A percentile compares a stretch with the other conserved stretches of the same genome.
Evolutionary conservation across 1,140 invertebrate species (phyloP).

Genomic region (Venustaconcha ellipsiformis): DNA sequence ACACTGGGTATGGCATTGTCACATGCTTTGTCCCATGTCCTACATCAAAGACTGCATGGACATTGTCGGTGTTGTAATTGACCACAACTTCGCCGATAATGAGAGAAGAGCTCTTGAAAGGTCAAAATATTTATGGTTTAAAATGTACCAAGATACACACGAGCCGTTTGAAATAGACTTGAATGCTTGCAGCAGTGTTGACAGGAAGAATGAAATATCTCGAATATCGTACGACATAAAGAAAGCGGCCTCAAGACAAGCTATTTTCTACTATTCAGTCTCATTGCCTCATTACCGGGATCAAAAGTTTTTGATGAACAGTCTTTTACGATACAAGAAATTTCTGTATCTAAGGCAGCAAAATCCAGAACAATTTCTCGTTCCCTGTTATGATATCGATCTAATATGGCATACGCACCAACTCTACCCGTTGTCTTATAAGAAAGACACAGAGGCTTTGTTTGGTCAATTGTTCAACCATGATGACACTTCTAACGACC

Average conservation of each 20-base stretch:
- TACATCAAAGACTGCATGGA: slow-evolving; percentile 67
- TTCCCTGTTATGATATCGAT: slow-evolving; percentile 70
- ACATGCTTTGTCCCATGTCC: slow-evolving; percentile 66
- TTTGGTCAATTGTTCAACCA: slow-evolving; percentile 64
- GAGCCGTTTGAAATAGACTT: slow-evolving; percentile 13
- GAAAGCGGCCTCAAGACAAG: slow-evolving; percentile 62
- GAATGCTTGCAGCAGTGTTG: neutral
- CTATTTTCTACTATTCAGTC: slow-evolving; percentile 63
- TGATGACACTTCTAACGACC: slow-evolving; percentile 66
- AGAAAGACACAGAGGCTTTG: slow-evolving; percentile 58
- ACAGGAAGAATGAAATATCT: neutral
- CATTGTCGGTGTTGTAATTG: slow-evolving; percentile 61
- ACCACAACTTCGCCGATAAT: slow-evolving; percentile 44
- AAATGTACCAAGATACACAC: slow-evolving; percentile 2
- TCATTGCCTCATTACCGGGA: slow-evolving; percentile 68
- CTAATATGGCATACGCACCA: slow-evolving; percentile 69
- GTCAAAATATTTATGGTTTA: slow-evolving; percentile 8
- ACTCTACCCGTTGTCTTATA: slow-evolving; percentile 62
- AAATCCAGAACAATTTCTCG: slow-evolving; percentile 65
- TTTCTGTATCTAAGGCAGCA: slow-evolving; percentile 67
- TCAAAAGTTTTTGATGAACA: slow-evolving; percentile 60
- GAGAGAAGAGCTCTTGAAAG: too few species aligned
- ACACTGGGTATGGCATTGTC: slow-evolving; percentile 71
- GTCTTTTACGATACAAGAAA: slow-evolving; percentile 65
- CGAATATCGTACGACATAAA: slow-evolving; percentile 59